Evolutionary conservation across 2,797 vertebrate species (phyloP).

Genomic region (Enteromius afrohamiltoni): DNA sequence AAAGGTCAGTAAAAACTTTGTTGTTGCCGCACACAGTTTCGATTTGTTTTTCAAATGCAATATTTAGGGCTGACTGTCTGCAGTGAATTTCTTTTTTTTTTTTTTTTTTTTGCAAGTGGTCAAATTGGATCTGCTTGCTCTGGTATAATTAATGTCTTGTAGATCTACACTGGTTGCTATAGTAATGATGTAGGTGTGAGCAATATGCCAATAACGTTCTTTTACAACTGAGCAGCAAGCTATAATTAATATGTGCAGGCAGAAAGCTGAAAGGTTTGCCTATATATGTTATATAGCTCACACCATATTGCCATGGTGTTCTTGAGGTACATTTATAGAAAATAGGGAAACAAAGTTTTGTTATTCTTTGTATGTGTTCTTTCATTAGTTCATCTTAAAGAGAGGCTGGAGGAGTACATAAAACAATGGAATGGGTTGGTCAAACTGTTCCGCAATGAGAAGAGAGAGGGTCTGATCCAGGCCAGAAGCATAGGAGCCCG

Average conservation of each 20-base stretch:
- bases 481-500: conserved; percentile 95
- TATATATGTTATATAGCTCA: neutral
- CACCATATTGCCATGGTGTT: neutral
- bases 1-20: conserved; percentile 34
- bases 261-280: neutral
- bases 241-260: neutral
- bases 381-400: conserved; percentile 88
- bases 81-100: neutral
- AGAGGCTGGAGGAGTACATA: conserved; percentile 91
- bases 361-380: conserved; percentile 1
- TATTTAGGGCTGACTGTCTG: conserved; percentile 17
- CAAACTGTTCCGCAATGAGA: conserved; percentile 93
- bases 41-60: conserved; percentile 21
- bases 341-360: neutral
- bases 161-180: neutral
- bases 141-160: neutral
- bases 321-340: neutral
- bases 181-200: neutral
- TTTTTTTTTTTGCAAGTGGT: conserved; percentile 17
- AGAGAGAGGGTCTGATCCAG: conserved; percentile 96
- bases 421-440: conserved; percentile 98
- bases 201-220: conserved; percentile 4
- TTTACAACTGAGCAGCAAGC: neutral
- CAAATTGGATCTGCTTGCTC: neutral
- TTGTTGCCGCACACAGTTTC: neutral